These are phyloP conservation scores for Luperina nickerlii DNA, from an alignment of 2,888 invertebrate species.

Conservation along the genomic window DNA sequence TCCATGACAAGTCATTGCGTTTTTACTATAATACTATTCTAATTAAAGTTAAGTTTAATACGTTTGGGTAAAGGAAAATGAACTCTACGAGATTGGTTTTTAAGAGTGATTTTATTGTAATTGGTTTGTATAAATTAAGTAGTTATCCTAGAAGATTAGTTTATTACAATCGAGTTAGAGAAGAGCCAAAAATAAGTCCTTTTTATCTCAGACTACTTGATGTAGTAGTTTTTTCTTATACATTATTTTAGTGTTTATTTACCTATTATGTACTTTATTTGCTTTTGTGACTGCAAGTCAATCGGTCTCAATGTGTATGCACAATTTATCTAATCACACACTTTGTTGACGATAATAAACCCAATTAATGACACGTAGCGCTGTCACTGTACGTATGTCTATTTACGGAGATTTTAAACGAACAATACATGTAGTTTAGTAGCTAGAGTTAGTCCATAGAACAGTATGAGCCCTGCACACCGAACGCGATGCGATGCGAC, in stretches of 20 bases:
- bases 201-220: slow-evolving; percentile 61
- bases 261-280: slow-evolving; percentile 53
- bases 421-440: slow-evolving; percentile 80
- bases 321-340: slow-evolving; percentile 67
- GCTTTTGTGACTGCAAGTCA: slow-evolving; percentile 60
- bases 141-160: slow-evolving; percentile 64
- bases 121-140: slow-evolving; percentile 69
- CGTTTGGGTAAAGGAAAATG: slow-evolving; percentile 68
- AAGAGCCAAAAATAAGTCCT: slow-evolving; percentile 81
- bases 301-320: slow-evolving; percentile 67
- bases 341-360: slow-evolving; percentile 56
- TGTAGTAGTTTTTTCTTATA: slow-evolving; percentile 52
- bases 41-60: slow-evolving; percentile 62
- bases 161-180: slow-evolving; percentile 71
- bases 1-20: slow-evolving; percentile 88
- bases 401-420: slow-evolving; percentile 81
- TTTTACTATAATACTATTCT: slow-evolving; percentile 70
- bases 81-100: slow-evolving; percentile 71
- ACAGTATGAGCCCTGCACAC: slow-evolving; percentile 55
- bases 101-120: slow-evolving; percentile 70
- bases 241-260: slow-evolving; percentile 52
- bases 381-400: slow-evolving; percentile 75
- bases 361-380: slow-evolving; percentile 61
- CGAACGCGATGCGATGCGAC: slow-evolving; percentile 35
- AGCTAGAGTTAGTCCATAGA: slow-evolving; percentile 79